Percentiles rank a stretch among this genome's conserved stretches.
These are phyloP conservation scores for Papilio gigon DNA, from an alignment of 2,888 invertebrate genomes.

Conservation along the genomic window DNA sequence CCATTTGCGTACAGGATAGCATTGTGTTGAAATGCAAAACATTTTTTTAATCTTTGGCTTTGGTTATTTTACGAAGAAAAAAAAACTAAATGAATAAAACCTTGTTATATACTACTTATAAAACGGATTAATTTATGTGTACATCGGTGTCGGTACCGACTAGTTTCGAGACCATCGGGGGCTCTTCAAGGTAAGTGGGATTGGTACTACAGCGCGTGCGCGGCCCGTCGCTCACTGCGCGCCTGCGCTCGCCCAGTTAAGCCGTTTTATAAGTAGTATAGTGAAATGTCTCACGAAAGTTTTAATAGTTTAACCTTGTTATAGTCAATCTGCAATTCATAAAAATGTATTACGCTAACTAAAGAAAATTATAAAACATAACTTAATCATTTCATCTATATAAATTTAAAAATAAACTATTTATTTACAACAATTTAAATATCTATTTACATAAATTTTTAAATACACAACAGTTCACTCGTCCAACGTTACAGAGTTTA, in stretches of 20 bases:
- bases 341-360: conserved; percentile 39
- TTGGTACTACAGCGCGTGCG: too few relatives aligned
- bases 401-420: conserved; percentile 74
- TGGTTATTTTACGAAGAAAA: conserved; percentile 64
- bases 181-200: too few relatives aligned
- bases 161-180: too few relatives aligned
- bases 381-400: conserved; percentile 47
- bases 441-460: conserved; percentile 71
- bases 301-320: too few relatives aligned
- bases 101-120: too few relatives aligned
- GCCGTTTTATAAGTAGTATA: too few relatives aligned
- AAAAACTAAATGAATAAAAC: conserved; percentile 35
- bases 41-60: conserved; percentile 75
- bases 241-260: too few relatives aligned
- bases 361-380: conserved; percentile 44
- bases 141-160: too few relatives aligned
- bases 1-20: conserved; percentile 23
- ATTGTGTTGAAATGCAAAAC: conserved; percentile 46
- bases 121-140: too few relatives aligned
- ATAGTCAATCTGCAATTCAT: conserved; percentile 28
- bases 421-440: conserved; percentile 79
- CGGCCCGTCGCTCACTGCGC: too few relatives aligned
- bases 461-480: conserved; percentile 70
- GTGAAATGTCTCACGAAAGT: too few relatives aligned
- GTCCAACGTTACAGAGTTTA: conserved; percentile 58